Conservation (phyloP, 2,888 invertebrate species). For the Esperia sulphurella region DNA sequence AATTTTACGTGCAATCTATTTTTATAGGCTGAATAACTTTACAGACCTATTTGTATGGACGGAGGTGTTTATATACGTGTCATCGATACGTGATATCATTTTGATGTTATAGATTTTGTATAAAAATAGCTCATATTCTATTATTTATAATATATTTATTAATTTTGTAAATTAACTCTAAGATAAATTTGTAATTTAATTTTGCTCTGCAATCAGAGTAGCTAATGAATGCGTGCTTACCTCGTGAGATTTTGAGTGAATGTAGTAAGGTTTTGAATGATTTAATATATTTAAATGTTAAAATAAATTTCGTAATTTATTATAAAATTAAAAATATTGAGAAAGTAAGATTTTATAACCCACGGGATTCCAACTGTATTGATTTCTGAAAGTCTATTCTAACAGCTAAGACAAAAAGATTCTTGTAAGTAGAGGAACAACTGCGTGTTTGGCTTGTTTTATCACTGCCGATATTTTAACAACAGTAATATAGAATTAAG, state of each 20-base stretch:
- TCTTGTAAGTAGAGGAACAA: conserved; percentile 25
- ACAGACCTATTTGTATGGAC: conserved; percentile 38
- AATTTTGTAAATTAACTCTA: conserved; percentile 66
- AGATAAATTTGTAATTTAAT: conserved; percentile 53
- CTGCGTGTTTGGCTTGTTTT: conserved; percentile 61
- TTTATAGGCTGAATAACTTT: conserved; percentile 66
- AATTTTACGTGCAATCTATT: conserved; percentile 72
- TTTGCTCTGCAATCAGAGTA: conserved; percentile 46
- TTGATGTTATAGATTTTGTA: conserved; percentile 71
- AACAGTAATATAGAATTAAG: conserved; percentile 58
- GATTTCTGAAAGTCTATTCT: not conserved
- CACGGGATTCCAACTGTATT: not conserved
- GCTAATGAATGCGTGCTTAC: conserved; percentile 52
- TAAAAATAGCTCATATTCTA: conserved; percentile 67
- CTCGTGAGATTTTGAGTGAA: conserved; percentile 61
- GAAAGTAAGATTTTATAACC: conserved; percentile 27
- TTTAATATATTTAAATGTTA: conserved; percentile 52
- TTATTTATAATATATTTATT: conserved; percentile 69
- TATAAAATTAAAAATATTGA: conserved; percentile 29
- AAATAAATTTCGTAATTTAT: conserved; percentile 47
- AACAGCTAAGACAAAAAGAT: conserved; percentile 4
- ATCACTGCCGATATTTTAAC: conserved; percentile 74
- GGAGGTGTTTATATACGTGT: conserved; percentile 30
- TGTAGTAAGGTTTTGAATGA: conserved; percentile 60
- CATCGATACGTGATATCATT: conserved; percentile 59